These are phyloP conservation scores for Macroglossus sobrinus DNA, from an alignment of 2,113 vertebrate species.

Conservation along the genomic window DNA sequence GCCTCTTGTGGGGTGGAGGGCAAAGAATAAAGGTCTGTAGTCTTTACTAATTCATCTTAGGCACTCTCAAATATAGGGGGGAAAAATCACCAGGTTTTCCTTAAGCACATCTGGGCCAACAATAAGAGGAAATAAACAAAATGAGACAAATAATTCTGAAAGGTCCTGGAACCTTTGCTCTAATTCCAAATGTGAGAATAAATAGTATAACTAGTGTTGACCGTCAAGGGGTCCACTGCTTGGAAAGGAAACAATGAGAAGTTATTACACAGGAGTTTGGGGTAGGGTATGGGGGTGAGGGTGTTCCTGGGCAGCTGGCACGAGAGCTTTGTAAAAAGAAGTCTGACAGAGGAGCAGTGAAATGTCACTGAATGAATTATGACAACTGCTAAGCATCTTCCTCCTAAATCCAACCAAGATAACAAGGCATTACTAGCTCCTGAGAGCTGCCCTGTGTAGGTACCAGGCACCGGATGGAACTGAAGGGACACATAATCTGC, in stretches of 20 bases:
- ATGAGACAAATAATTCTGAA: background rate
- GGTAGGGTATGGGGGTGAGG: background rate
- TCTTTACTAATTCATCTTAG: background rate
- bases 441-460: background rate
- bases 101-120: background rate
- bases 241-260: conserved; percentile 35
- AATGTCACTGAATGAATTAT: background rate
- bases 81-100: background rate
- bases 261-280: background rate
- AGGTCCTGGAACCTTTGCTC: background rate
- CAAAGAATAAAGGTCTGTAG: background rate
- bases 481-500: background rate
- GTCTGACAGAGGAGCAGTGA: background rate
- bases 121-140: conserved; percentile 30
- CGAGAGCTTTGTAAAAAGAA: background rate
- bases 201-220: background rate
- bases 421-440: background rate
- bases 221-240: background rate
- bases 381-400: background rate
- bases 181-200: background rate
- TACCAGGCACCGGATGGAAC: background rate
- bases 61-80: background rate
- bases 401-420: background rate
- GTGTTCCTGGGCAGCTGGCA: background rate
- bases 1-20: background rate